Conservation (phyloP, 2,797 vertebrate species). For the Poeciliopsis presidionis region DNA sequence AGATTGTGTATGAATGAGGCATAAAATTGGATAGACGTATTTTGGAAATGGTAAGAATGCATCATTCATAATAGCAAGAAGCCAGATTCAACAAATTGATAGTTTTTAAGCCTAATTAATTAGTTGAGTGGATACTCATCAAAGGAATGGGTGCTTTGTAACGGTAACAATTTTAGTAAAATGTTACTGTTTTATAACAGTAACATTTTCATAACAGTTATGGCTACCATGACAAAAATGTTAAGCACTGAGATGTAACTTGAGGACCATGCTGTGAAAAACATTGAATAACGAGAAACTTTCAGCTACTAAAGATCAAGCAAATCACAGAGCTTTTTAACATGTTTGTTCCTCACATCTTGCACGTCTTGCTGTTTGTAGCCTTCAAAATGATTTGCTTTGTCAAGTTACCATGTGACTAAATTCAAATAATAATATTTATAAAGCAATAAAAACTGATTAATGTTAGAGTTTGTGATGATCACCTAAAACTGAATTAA, state of each 20-base stretch:
- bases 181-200: not conserved
- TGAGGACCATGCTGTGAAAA: not conserved
- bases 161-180: not conserved
- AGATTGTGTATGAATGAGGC: slow-evolving; percentile 29
- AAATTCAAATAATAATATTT: not conserved
- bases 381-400: not conserved
- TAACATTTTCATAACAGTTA: no score
- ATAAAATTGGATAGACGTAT: not conserved
- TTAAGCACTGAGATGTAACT: not conserved
- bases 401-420: not conserved
- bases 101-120: not conserved
- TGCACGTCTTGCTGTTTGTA: not conserved
- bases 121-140: not conserved
- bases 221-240: not conserved
- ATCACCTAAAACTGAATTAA: not conserved
- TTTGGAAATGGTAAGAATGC: not conserved
- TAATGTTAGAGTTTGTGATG: not conserved
- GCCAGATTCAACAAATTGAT: not conserved
- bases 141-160: not conserved
- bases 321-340: not conserved
- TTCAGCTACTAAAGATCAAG: not conserved
- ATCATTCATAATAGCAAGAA: not conserved
- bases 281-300: not conserved
- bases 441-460: not conserved
- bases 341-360: not conserved